phyloP scores from a whole-genome alignment of 2,888 invertebrate genomes.

The Ormyrus pomaceus region DNA sequence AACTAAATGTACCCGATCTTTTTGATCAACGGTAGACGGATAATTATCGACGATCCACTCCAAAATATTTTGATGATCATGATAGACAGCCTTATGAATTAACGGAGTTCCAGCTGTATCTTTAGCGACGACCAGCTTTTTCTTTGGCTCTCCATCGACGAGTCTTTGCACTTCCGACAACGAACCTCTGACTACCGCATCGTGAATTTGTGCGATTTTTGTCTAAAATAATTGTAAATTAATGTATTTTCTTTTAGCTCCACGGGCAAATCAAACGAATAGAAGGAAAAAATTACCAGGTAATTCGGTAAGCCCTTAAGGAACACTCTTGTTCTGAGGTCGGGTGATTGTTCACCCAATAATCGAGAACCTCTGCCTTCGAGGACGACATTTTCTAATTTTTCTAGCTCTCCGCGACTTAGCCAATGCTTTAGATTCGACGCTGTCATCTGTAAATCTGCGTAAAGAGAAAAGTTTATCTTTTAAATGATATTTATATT shows the following conservation, averaged over 20 bases:
- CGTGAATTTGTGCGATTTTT: conserved; percentile 86
- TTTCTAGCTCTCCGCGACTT: conserved; percentile 81
- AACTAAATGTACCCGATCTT: conserved; percentile 81
- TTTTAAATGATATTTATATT: too few species aligned
- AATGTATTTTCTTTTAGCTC: background rate
- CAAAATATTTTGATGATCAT: conserved; percentile 84
- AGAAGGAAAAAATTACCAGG: conserved; percentile 77
- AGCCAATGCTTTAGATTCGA: conserved; percentile 79
- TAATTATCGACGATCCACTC: conserved; percentile 84
- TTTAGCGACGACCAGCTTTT: conserved; percentile 80
- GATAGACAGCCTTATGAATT: conserved; percentile 88
- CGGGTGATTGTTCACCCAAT: conserved; percentile 81
- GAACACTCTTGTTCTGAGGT: conserved; percentile 80
- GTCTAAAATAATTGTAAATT: conserved; percentile 74
- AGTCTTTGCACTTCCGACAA: conserved; percentile 81
- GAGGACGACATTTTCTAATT: conserved; percentile 81
- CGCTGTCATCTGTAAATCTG: conserved; percentile 77
- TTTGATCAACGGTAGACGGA: conserved; percentile 81
- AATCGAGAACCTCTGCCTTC: conserved; percentile 83
- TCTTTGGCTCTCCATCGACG: conserved; percentile 72
- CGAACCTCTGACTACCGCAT: conserved; percentile 85
- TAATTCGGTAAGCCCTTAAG: conserved; percentile 82
- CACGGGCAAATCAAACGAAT: background rate
- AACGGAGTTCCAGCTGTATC: conserved; percentile 85
- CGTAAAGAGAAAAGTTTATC: background rate